Evolutionary conservation across 1,140 invertebrate species (phyloP), one percentile per base, ranked within the genome.

Genomic region (Cherax quadricarinatus): DNA sequence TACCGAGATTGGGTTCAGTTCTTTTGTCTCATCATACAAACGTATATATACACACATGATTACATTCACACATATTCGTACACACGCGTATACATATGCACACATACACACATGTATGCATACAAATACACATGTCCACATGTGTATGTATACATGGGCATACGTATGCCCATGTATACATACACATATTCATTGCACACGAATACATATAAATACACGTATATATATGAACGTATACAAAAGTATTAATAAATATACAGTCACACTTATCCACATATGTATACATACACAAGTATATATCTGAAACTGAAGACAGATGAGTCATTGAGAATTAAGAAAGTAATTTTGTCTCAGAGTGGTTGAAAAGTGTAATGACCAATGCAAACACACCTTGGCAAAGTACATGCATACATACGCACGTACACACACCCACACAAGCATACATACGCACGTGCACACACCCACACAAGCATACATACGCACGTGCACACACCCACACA

Each of bases 21-120:
- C 57, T 60, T 16, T 12, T 16, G 9, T 9, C 57, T 1, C 16
- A 16, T 16, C 62, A 70, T 16, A 70, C 62, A 70, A 10, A 70
- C 62, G 1, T 16, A 70, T 16, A 18, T n/a, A 70, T 16, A 70
- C 62, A 9, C 62, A 70, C 62, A 70, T 16, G 18, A 10, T 16
- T 16, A 70, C 62, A 70, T 16, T 21, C 18, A 70, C 62, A 70
- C 62, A 70, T 16, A 66, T 16, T 16, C 62, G 18, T 24, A 48
- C 78, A 48, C 78, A 48, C 78, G 12, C 78, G 0, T 24, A 48
- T 24, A 48, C 78, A 48, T 24, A 30, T 57, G 12, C n/a, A 51
- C n/a, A 81, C 49, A 88, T 51, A 73, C 16, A 48, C 21, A 70
- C 85, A 89, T 62, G 30, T 94, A 86, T 73, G 62, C 18, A 70